phyloP scores from a whole-genome alignment of 2,888 invertebrate species.

The Polia nebulosa region DNA sequence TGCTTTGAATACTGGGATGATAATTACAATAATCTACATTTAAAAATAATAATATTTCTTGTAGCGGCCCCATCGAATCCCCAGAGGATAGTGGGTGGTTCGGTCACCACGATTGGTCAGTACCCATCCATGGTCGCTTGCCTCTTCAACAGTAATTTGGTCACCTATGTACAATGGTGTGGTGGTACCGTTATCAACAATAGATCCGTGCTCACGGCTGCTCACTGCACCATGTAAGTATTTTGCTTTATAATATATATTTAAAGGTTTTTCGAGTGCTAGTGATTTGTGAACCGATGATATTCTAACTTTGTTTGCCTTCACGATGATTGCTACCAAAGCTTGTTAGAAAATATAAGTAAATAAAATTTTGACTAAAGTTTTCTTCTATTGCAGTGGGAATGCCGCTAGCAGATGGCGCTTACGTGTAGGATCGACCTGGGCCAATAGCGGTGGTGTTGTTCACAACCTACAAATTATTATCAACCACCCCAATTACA shows the following conservation, averaged over 20 bases:
- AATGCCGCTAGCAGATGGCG: conserved; percentile 64
- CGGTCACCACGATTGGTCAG: conserved; percentile 64
- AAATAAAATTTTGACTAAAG: background rate
- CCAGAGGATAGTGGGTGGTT: conserved; percentile 72
- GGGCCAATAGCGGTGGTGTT: conserved; percentile 70
- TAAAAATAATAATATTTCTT: conserved; percentile 11
- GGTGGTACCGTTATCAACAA: conserved; percentile 72
- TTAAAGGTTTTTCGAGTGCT: background rate
- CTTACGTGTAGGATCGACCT: conserved; percentile 68
- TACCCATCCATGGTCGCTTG: conserved; percentile 67
- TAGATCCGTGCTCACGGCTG: conserved; percentile 73
- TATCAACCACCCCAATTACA: conserved; percentile 66
- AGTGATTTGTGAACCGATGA: background rate
- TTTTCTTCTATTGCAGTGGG: conserved; percentile 57
- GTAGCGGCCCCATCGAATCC: conserved; percentile 62
- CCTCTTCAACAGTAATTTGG: conserved; percentile 43
- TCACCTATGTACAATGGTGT: conserved; percentile 60
- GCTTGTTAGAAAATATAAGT: background rate
- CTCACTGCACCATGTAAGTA: conserved; percentile 72
- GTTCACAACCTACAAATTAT: conserved; percentile 55
- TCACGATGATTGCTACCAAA: too few relatives aligned
- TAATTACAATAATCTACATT: background rate
- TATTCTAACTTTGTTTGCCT: background rate
- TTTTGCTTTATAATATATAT: background rate
- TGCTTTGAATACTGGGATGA: background rate